Conservation (phyloP, 2,113 vertebrate genomes). For the Orthonyx spaldingii region DNA sequence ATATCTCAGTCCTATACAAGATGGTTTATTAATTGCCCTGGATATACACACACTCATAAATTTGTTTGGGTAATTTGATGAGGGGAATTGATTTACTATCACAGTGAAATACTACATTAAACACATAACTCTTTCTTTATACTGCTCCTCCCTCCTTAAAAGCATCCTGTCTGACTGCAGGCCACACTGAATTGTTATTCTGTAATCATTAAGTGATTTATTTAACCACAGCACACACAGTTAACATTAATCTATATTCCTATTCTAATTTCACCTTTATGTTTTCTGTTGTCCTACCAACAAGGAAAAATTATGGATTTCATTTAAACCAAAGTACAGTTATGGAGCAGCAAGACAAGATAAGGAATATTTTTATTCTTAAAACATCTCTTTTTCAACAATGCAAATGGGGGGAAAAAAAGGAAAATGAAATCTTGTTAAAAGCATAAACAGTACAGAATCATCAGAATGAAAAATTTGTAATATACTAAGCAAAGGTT, state of each 20-base stretch:
- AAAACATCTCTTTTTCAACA: not conserved
- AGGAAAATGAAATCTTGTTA: not conserved
- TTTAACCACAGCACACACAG: not conserved
- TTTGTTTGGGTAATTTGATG: not conserved
- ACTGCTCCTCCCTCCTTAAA: not conserved
- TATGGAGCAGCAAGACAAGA: not conserved
- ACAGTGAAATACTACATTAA: constrained; percentile 5
- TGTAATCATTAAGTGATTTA: constrained; percentile 15
- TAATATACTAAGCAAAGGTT: not conserved
- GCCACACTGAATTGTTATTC: not conserved
- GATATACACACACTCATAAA: not conserved
- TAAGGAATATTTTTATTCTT: not conserved
- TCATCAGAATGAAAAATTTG: not conserved
- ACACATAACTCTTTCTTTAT: not conserved
- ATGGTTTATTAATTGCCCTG: constrained; percentile 16
- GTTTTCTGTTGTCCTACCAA: not conserved
- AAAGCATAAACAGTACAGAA: not conserved
- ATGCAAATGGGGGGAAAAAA: not conserved
- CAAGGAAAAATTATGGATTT: constrained; percentile 3
- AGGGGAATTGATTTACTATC: constrained; percentile 24
- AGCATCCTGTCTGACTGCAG: not conserved
- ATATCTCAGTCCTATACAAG: not conserved
- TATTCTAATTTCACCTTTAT: not conserved
- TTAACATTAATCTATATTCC: constrained; percentile 8
- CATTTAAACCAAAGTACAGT: not conserved